Percentiles rank a stretch among this genome's conserved stretches.
Evolutionary conservation across 2,113 vertebrate genomes (phyloP).

Genomic region (Hypomesus transpacificus): DNA sequence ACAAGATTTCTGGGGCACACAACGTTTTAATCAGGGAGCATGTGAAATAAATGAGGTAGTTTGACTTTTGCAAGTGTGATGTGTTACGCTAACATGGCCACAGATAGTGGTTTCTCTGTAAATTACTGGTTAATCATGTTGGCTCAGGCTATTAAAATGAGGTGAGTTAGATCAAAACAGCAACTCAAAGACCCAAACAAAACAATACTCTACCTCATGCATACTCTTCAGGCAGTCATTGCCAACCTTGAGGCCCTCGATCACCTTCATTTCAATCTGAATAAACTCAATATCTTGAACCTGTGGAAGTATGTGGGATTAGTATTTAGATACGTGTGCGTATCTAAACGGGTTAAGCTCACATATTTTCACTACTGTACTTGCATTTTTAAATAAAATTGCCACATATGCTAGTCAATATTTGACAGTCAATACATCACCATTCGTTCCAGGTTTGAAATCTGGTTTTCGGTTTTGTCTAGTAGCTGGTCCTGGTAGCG

Average conservation of each 20-base stretch:
- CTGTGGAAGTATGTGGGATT: conserved; percentile 56
- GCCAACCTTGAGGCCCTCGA: conserved; percentile 86
- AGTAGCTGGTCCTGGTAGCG: conserved; percentile 88
- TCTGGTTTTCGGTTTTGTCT: conserved; percentile 87
- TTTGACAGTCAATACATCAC: conserved; percentile 50
- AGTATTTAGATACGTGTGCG: no score
- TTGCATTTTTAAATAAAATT: neutral
- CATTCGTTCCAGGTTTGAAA: conserved; percentile 89
- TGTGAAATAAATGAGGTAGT: conserved; percentile 11
- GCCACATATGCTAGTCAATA: neutral
- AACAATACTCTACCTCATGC: conserved; percentile 78
- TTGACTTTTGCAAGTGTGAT: neutral
- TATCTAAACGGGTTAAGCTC: no score
- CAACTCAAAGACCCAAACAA: neutral
- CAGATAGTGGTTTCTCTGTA: no score
- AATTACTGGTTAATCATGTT: no score
- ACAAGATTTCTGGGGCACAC: conserved; percentile 16
- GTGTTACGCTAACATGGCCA: no score
- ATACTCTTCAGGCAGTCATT: conserved; percentile 92
- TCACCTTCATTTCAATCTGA: conserved; percentile 91
- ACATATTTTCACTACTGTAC: no score
- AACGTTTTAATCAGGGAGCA: conserved; percentile 19
- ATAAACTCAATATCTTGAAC: conserved; percentile 93
- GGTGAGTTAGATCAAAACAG: neutral
- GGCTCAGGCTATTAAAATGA: neutral